Conservation (phyloP, 2,113 vertebrate species). For the Colaptes auratus region DNA sequence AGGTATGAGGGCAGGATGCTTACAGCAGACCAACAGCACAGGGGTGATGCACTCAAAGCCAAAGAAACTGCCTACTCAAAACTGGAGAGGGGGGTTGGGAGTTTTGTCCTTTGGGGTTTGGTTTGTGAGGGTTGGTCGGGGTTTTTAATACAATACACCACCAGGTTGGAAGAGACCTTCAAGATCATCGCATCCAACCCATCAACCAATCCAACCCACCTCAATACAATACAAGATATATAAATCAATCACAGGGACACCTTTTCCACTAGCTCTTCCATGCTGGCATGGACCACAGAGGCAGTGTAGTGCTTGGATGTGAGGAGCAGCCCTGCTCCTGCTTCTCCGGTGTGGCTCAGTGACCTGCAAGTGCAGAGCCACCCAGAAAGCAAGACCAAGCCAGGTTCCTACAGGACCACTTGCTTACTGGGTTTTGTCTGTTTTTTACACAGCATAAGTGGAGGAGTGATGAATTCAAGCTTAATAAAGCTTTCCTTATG, state of each 20-base stretch:
- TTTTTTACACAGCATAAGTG: fast-evolving
- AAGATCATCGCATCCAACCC: too few relatives aligned
- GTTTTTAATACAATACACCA: too few relatives aligned
- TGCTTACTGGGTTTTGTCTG: background rate
- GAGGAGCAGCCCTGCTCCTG: background rate
- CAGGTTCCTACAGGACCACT: fast-evolving
- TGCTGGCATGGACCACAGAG: fast-evolving
- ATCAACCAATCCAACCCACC: too few relatives aligned
- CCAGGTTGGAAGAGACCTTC: too few relatives aligned
- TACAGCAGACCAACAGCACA: background rate
- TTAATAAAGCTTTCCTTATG: background rate
- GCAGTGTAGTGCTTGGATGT: fast-evolving
- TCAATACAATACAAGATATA: too few relatives aligned
- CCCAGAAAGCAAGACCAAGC: background rate
- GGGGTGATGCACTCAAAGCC: fast-evolving
- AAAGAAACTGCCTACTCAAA: background rate
- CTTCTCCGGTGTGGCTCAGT: fast-evolving
- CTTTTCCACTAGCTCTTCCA: background rate
- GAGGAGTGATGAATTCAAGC: background rate
- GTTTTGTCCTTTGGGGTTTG: background rate
- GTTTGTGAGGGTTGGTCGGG: too few relatives aligned
- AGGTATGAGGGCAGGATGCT: background rate
- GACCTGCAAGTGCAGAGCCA: background rate
- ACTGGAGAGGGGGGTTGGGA: too few relatives aligned
- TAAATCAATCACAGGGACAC: background rate